Evolutionary conservation across 2,113 vertebrate genomes (phyloP).

Genomic region (Turdus rufiventris): DNA sequence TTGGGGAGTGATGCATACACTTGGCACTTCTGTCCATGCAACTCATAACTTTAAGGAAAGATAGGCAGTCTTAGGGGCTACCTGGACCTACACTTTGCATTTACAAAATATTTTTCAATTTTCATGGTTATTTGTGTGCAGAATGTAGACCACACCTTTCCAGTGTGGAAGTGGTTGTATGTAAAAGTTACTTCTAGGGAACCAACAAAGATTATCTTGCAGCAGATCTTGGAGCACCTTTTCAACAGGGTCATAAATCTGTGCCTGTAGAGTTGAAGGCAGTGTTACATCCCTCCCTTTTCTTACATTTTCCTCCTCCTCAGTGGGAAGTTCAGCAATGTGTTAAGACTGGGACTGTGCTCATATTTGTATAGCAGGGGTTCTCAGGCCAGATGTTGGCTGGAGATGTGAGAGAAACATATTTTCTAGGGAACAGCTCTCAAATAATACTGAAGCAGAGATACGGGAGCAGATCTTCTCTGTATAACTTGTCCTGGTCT

Average conservation of each 20-base stretch:
- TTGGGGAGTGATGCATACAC: neutral
- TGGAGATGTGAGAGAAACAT: neutral
- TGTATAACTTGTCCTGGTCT: neutral
- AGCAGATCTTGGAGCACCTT: neutral
- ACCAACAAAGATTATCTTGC: neutral
- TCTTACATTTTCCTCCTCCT: conserved; percentile 3
- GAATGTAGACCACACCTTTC: neutral
- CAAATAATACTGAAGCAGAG: neutral
- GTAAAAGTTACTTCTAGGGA: neutral
- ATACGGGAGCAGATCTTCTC: neutral
- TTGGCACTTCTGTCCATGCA: neutral
- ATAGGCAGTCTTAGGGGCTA: neutral
- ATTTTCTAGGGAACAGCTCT: neutral
- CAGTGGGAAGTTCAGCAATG: neutral
- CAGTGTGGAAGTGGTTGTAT: neutral
- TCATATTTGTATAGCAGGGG: neutral
- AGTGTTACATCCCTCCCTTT: neutral
- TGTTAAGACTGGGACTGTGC: neutral
- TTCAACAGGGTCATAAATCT: neutral
- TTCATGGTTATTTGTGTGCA: neutral
- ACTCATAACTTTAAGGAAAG: neutral
- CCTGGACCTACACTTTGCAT: neutral
- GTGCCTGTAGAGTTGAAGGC: neutral
- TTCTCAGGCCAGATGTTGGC: conserved; percentile 27
- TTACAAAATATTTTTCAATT: neutral